Base-by-base conservation (phyloP, 2,888 invertebrate species). In the Chrysomela aeneicollis region DNA sequence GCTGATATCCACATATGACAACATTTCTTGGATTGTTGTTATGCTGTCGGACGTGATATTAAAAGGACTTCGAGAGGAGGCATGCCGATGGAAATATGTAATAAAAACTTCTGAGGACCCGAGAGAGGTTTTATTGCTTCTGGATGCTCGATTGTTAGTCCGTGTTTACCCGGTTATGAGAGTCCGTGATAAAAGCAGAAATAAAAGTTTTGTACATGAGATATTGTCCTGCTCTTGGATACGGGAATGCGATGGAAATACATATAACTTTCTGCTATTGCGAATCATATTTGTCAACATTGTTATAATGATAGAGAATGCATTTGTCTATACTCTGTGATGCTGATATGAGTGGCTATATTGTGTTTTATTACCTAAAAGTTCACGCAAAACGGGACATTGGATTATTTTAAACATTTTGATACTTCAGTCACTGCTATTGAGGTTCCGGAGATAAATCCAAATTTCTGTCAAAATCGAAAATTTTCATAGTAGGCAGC, bases 1-100 rank as follows among this genome's bases (percentile, higher is more conserved):
- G 61, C 54, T 49, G 61, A 54, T 64, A 59, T 67, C 67, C 64
- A 61, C 51, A 52, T 55, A 63, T 35, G 66, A 67, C 67, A 63
- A 58, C 67, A 64, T 61, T 59, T 67, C 64, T 67, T 47, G 57
- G 59, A 67, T 67, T 42, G 42, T 47, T 57, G 42, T 46, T 42
- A 42, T 42, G 42, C 42, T 42, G 42, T 12, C 42, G 46, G 18
- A 57, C 57, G 57, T 57, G 57, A 57, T 57, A 57, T 46, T 46
- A 57, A 57, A 47, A 46, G 46, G 46, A 26, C 46, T 26, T 57
- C 57, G 57, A 30, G 57, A n/a, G 4, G 5, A 18, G 46, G 46
- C 19, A 57, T 57, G 37, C 57, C 15, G 42, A 42, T 15, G 46
- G 26, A 57, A 46, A 57, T 57, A 26, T 26, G 26, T 6, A 57